Percentiles rank a stretch among this genome's conserved stretches.
Conservation (phyloP, 2,113 vertebrate genomes). For the Nerophis ophidion region DNA sequence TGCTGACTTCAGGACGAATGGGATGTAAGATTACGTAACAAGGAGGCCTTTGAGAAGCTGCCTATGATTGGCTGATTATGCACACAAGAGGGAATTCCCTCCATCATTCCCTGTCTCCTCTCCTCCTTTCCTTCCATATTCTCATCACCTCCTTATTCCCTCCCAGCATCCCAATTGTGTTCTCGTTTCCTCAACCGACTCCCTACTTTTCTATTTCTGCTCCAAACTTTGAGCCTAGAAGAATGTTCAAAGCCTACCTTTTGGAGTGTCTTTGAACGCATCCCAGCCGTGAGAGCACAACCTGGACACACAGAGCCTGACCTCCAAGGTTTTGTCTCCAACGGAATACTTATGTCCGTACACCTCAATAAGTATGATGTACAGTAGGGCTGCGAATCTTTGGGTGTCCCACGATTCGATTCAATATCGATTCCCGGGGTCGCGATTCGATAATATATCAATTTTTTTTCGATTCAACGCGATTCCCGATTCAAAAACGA, state of each 20-base stretch:
- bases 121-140: too few species aligned
- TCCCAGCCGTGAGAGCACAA: not conserved
- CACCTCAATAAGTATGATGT: too few species aligned
- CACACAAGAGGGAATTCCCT: slow-evolving; percentile 64
- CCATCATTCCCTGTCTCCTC: not conserved
- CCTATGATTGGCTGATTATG: slow-evolving; percentile 44
- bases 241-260: not conserved
- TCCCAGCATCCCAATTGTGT: not conserved
- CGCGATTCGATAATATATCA: too few species aligned
- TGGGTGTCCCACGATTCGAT: too few species aligned
- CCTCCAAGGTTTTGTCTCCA: too few species aligned
- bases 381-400: too few species aligned
- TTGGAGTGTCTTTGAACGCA: not conserved
- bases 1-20: not conserved
- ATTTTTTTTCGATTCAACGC: too few species aligned
- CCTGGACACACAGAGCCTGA: too few species aligned
- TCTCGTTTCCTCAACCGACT: not conserved
- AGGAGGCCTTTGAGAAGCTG: slow-evolving; percentile 6
- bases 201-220: not conserved
- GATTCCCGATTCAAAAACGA: too few species aligned
- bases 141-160: not conserved
- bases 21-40: slow-evolving; percentile 51
- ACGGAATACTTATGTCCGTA: too few species aligned
- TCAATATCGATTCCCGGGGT: too few species aligned
- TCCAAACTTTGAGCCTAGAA: not conserved